phyloP scores from a whole-genome alignment of 2,888 invertebrate genomes.

The Tolmerus cingulatus region DNA sequence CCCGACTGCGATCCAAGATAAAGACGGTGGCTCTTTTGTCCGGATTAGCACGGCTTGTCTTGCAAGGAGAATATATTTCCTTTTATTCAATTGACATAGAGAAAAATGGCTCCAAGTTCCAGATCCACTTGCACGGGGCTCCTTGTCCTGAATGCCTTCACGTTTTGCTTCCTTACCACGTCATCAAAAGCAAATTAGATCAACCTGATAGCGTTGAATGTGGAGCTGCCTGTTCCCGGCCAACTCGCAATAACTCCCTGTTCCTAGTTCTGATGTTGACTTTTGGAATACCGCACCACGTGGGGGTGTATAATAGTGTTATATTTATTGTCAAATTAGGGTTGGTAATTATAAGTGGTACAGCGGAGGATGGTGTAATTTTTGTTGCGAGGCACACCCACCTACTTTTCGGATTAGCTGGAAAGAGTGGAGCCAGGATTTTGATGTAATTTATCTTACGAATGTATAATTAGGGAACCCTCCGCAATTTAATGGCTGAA shows the following conservation, averaged over 20 bases:
- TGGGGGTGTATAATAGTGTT: not conserved
- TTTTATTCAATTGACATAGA: conserved; percentile 21
- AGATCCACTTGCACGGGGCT: not conserved
- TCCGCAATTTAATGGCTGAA: not conserved
- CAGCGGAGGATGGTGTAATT: not conserved
- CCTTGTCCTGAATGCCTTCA: not conserved
- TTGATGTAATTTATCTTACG: not conserved
- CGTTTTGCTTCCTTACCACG: not conserved
- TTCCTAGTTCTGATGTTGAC: not conserved
- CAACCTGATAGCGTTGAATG: not conserved
- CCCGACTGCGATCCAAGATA: not conserved
- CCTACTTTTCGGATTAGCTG: not conserved
- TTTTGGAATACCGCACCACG: not conserved
- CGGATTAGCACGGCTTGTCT: not conserved
- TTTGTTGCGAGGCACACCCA: not conserved
- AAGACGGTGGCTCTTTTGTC: not conserved
- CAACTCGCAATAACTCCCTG: not conserved
- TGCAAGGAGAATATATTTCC: not conserved
- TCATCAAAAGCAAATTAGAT: not conserved
- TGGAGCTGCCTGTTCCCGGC: not conserved
- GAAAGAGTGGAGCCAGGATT: not conserved
- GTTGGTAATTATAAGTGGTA: not conserved
- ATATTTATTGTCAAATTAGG: not conserved
- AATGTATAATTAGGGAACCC: not conserved
- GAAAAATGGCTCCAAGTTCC: not conserved